Evolutionary conservation across 2,888 invertebrate species (phyloP).

Genomic region (Diploptera punctata): DNA sequence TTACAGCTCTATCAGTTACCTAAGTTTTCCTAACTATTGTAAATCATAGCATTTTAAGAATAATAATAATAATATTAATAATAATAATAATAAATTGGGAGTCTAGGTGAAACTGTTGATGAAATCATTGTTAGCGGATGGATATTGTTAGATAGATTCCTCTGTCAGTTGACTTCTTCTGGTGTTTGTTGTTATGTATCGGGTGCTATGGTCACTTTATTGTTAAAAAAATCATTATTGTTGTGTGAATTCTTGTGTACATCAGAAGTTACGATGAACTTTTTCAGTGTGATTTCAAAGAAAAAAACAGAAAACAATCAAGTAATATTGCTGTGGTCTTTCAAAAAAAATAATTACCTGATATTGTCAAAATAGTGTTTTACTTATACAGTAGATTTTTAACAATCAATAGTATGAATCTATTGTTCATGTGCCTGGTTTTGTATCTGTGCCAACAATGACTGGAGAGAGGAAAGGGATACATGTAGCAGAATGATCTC

Average conservation of each 20-base stretch:
- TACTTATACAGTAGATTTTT: constrained; percentile 45
- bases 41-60: constrained; percentile 42
- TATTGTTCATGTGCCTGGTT: constrained; percentile 46
- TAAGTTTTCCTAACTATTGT: constrained; percentile 41
- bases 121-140: constrained; percentile 37
- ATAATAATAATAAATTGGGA: constrained; percentile 28
- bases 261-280: constrained; percentile 42
- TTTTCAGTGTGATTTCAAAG: constrained; percentile 45
- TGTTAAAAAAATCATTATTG: constrained; percentile 45
- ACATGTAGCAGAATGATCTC: constrained; percentile 40
- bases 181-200: constrained; percentile 45
- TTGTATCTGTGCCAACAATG: constrained; percentile 45
- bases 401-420: constrained; percentile 45
- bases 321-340: constrained; percentile 46
- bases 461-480: constrained; percentile 37
- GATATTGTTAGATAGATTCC: constrained; percentile 43
- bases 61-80: constrained; percentile 37
- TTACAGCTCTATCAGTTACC: constrained; percentile 39
- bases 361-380: constrained; percentile 44
- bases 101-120: constrained; percentile 39
- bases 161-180: constrained; percentile 43
- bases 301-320: constrained; percentile 44
- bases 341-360: constrained; percentile 45
- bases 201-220: constrained; percentile 45
- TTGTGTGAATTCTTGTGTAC: constrained; percentile 44